Evolutionary conservation across 2,888 invertebrate species (phyloP).

Genomic region (Himalopsyche anomala): DNA sequence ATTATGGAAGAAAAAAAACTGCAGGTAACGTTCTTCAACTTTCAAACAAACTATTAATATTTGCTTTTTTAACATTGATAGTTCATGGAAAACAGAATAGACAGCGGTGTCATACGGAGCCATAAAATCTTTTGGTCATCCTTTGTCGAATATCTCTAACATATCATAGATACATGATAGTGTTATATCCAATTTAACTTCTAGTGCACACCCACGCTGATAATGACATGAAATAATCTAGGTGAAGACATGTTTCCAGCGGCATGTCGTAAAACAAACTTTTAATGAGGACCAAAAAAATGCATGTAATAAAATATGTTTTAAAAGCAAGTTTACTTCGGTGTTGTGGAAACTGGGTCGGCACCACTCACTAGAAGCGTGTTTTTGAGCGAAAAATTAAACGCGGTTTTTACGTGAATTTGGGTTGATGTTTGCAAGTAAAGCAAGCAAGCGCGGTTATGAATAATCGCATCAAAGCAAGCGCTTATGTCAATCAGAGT

Average conservation of each 20-base stretch:
- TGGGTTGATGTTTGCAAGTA: background rate
- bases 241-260: background rate
- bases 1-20: too few relatives aligned
- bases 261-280: background rate
- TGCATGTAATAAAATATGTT: slow-evolving; percentile 31
- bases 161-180: too few relatives aligned
- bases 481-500: background rate
- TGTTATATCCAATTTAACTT: too few relatives aligned
- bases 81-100: too few relatives aligned
- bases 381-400: slow-evolving; percentile 16
- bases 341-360: slow-evolving; percentile 14
- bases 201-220: background rate
- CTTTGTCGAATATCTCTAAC: too few relatives aligned
- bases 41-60: too few relatives aligned
- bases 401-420: background rate
- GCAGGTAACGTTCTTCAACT: too few relatives aligned
- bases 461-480: background rate
- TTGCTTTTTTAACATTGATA: too few relatives aligned
- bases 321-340: slow-evolving; percentile 13
- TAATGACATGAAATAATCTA: background rate
- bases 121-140: too few relatives aligned
- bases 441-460: slow-evolving; percentile 11
- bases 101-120: too few relatives aligned
- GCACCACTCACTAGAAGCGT: background rate
- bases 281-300: slow-evolving; percentile 18